These are phyloP conservation scores for Drosophila flavopinicola DNA, from an alignment of 2,888 invertebrate genomes.

Conservation along the genomic window DNA sequence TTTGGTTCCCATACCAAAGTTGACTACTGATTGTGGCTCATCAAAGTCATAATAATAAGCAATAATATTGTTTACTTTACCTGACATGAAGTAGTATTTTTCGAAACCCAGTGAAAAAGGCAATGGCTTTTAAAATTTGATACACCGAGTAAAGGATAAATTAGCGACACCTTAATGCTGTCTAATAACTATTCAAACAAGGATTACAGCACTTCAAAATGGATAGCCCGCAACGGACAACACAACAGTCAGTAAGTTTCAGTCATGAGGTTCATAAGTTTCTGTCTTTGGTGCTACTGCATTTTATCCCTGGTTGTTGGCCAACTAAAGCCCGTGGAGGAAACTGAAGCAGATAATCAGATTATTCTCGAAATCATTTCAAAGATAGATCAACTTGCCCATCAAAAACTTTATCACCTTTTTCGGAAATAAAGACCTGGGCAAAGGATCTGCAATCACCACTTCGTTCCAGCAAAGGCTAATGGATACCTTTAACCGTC, in stretches of 20 bases:
- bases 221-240: neutral
- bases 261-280: slow-evolving; percentile 25
- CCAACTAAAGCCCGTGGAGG: slow-evolving; percentile 2
- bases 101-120: no score
- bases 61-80: no score
- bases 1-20: no score
- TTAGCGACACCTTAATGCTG: no score
- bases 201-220: neutral
- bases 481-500: neutral
- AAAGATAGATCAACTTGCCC: neutral
- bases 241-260: slow-evolving; percentile 18
- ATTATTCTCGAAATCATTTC: neutral
- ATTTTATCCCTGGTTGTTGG: slow-evolving; percentile 5
- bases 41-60: no score
- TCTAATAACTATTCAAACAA: slow-evolving; percentile 31
- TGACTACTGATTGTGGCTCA: no score
- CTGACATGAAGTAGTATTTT: no score
- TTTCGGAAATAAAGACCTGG: neutral
- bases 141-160: no score
- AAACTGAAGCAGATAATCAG: neutral
- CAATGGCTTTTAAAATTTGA: no score
- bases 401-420: slow-evolving; percentile 1
- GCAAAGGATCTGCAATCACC: neutral
- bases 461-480: slow-evolving; percentile 1
- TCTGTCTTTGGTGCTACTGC: slow-evolving; percentile 10